A percentile compares a stretch with the other conserved stretches of the same genome.
phyloP scores from a whole-genome alignment of 2,797 vertebrate genomes.

The Oreochromis grahami region DNA sequence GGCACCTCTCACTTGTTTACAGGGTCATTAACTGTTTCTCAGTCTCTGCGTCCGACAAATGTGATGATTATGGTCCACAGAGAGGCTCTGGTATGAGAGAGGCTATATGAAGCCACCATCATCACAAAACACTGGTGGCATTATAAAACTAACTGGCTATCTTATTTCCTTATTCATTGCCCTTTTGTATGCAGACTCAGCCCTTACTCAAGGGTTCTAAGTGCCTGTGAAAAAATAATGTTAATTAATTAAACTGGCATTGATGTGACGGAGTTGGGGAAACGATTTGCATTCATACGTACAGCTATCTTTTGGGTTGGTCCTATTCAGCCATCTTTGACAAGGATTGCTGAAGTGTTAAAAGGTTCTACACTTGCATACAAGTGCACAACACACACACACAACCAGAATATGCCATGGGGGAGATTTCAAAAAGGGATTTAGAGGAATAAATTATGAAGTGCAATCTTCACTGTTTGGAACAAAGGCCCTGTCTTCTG shows the following conservation, averaged over 20 bases:
- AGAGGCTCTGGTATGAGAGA: conserved; percentile 1
- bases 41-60: conserved; percentile 46
- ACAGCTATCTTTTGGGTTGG: not conserved
- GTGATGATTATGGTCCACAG: conserved; percentile 50
- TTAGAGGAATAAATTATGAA: conserved; percentile 7
- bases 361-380: not conserved
- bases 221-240: conserved; percentile 6
- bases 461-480: not conserved
- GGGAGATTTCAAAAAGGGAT: not conserved
- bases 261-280: conserved; percentile 32
- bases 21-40: conserved; percentile 60
- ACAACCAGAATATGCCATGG: not conserved
- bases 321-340: not conserved
- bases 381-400: not conserved
- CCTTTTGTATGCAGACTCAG: conserved; percentile 43
- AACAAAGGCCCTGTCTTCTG: not conserved
- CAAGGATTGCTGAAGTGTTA: not conserved
- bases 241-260: conserved; percentile 47
- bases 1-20: conserved; percentile 54
- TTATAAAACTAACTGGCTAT: conserved; percentile 40
- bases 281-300: not conserved
- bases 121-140: conserved; percentile 30
- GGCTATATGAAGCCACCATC: conserved; percentile 23
- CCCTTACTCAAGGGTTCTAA: conserved; percentile 4
- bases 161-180: not conserved